phyloP scores from a whole-genome alignment of 2,113 vertebrate species.

The Toxotes chatareus region DNA sequence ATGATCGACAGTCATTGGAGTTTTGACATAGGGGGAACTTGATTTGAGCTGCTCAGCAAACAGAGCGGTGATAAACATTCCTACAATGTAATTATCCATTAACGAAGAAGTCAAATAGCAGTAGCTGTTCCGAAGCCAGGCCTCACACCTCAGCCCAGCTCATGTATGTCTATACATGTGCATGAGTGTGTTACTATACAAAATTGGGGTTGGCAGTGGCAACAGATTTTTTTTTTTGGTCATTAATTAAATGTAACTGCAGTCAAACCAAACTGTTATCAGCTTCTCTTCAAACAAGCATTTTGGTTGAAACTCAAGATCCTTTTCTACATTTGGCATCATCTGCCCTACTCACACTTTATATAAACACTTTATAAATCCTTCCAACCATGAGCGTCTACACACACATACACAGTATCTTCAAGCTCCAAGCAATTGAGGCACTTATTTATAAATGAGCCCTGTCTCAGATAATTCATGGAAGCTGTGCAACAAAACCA shows the following conservation, averaged over 20 bases:
- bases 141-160: conserved; percentile 45
- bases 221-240: conserved; percentile 66
- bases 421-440: conserved; percentile 48
- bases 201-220: conserved; percentile 51
- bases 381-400: conserved; percentile 44
- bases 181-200: conserved; percentile 40
- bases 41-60: conserved; percentile 15
- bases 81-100: conserved; percentile 53
- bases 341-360: conserved; percentile 67
- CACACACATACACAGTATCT: conserved; percentile 44
- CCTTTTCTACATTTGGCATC: conserved; percentile 64
- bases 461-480: conserved; percentile 75
- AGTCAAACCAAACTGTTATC: conserved; percentile 80
- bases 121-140: conserved; percentile 36
- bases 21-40: conserved; percentile 13
- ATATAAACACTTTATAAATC: conserved; percentile 82
- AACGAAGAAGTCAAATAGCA: conserved; percentile 52
- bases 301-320: conserved; percentile 75
- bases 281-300: conserved; percentile 70
- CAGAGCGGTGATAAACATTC: conserved; percentile 61
- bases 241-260: conserved; percentile 82
- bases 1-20: conserved; percentile 18
- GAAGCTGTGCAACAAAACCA: conserved; percentile 75
- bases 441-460: conserved; percentile 79
- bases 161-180: conserved; percentile 23